Evolutionary conservation across 2,113 vertebrate species (phyloP).

Genomic region (Notarius quadriscutis): DNA sequence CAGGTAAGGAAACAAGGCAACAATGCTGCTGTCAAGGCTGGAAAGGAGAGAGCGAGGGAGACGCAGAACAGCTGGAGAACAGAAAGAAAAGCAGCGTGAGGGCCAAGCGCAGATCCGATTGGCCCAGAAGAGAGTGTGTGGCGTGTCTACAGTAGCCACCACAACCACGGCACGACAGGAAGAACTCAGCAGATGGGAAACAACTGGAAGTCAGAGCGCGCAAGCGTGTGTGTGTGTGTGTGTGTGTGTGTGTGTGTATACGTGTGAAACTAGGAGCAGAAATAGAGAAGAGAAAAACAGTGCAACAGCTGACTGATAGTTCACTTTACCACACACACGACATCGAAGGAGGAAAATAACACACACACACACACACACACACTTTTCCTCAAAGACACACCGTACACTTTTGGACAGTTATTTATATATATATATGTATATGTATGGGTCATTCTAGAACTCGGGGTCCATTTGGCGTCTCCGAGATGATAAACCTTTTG

Average conservation of each 20-base stretch:
- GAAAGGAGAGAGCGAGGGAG: not conserved
- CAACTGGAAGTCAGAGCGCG: slow-evolving; percentile 56
- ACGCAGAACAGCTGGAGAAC: slow-evolving; percentile 12
- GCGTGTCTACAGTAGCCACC: slow-evolving; percentile 43
- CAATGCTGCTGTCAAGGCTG: not conserved
- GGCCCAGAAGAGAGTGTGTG: slow-evolving; percentile 33
- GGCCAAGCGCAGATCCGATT: slow-evolving; percentile 32
- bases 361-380: not conserved
- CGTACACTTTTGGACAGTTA: not conserved
- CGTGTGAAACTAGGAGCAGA: slow-evolving; percentile 21
- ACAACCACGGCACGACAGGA: slow-evolving; percentile 58
- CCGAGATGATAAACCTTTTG: no score
- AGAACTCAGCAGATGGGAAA: slow-evolving; percentile 61
- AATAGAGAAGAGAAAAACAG: slow-evolving; percentile 31
- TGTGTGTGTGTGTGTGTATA: slow-evolving; percentile 19
- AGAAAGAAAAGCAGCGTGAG: slow-evolving; percentile 30
- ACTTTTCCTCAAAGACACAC: not conserved
- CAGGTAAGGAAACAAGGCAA: slow-evolving; percentile 71
- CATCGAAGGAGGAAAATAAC: not conserved
- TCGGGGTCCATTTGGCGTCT: no score
- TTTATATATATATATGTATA: no score
- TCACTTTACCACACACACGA: slow-evolving; percentile 1
- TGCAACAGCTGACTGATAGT: slow-evolving; percentile 6
- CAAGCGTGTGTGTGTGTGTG: slow-evolving; percentile 29
- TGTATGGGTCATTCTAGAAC: no score